Conservation (phyloP, 1,140 invertebrate genomes). For the Heliconius himera region DNA sequence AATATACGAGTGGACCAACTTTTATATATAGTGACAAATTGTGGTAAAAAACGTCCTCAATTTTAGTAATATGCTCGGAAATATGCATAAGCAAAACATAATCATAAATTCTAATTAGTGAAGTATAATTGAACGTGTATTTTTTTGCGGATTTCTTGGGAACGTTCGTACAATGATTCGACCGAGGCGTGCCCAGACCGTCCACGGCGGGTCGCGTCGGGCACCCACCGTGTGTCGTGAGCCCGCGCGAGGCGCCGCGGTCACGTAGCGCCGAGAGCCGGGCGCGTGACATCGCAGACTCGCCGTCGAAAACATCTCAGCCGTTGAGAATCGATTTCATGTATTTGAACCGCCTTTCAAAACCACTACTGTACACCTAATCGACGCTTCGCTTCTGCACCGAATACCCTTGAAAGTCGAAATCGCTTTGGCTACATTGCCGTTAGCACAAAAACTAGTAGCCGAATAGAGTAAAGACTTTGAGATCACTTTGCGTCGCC, state of each 20-base stretch:
- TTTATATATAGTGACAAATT: neutral
- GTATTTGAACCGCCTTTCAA: slow-evolving; percentile 37
- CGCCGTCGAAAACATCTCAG: slow-evolving; percentile 19
- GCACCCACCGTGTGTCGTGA: slow-evolving; percentile 1
- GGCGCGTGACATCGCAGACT: slow-evolving; percentile 29
- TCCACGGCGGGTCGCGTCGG: neutral
- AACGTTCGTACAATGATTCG: neutral
- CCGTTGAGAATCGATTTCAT: slow-evolving; percentile 38
- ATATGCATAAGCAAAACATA: slow-evolving; percentile 11
- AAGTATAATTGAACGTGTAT: slow-evolving; percentile 15
- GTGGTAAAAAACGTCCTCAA: slow-evolving; percentile 11
- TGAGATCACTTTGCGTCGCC: neutral
- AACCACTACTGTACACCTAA: slow-evolving; percentile 34
- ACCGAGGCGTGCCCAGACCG: slow-evolving; percentile 8
- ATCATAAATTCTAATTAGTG: slow-evolving; percentile 13
- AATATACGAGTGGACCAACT: neutral
- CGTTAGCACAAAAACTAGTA: slow-evolving; percentile 11
- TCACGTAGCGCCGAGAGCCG: slow-evolving; percentile 22
- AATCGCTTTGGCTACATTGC: slow-evolving; percentile 10
- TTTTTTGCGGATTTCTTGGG: neutral
- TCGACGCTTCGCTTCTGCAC: slow-evolving; percentile 14
- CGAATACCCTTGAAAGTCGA: slow-evolving; percentile 24
- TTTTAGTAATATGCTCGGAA: neutral
- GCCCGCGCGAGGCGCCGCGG: slow-evolving; percentile 32
- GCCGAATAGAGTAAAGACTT: slow-evolving; percentile 10